Conservation (phyloP, 2,797 vertebrate species). For the Pseudocheirus occidentalis region DNA sequence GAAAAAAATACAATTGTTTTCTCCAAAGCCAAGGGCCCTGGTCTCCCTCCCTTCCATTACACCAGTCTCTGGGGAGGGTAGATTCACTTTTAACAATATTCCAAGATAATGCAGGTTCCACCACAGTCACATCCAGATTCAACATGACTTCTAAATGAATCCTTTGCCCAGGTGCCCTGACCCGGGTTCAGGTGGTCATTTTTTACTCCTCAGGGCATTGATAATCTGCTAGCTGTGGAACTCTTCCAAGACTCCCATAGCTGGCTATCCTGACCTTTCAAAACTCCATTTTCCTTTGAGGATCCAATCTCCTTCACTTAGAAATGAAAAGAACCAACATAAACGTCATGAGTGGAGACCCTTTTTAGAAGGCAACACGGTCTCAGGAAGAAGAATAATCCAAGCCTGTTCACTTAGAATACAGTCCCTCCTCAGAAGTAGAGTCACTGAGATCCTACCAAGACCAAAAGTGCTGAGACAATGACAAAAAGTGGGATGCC, state of each 20-base stretch:
- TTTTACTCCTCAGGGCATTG: neutral
- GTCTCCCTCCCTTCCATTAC: neutral
- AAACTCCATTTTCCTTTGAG: neutral
- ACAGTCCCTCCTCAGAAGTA: neutral
- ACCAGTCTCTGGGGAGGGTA: no score
- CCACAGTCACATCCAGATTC: neutral
- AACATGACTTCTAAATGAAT: neutral
- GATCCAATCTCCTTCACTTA: neutral
- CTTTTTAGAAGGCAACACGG: neutral
- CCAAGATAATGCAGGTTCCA: neutral
- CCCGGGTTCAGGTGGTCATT: neutral
- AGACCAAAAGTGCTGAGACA: neutral
- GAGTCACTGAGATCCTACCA: neutral
- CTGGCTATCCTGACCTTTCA: neutral
- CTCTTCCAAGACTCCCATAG: neutral
- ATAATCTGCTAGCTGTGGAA: neutral
- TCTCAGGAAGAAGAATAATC: neutral
- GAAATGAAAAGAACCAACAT: no score
- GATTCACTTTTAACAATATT: neutral
- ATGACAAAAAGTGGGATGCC: neutral
- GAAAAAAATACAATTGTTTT: neutral
- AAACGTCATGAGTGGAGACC: no score
- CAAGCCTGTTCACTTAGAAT: neutral
- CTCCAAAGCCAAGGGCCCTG: neutral
- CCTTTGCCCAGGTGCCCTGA: neutral